A percentile compares a stretch with the other conserved stretches of the same genome.
Evolutionary conservation across 2,888 invertebrate genomes (phyloP).

Genomic region (Cryptus armator): DNA sequence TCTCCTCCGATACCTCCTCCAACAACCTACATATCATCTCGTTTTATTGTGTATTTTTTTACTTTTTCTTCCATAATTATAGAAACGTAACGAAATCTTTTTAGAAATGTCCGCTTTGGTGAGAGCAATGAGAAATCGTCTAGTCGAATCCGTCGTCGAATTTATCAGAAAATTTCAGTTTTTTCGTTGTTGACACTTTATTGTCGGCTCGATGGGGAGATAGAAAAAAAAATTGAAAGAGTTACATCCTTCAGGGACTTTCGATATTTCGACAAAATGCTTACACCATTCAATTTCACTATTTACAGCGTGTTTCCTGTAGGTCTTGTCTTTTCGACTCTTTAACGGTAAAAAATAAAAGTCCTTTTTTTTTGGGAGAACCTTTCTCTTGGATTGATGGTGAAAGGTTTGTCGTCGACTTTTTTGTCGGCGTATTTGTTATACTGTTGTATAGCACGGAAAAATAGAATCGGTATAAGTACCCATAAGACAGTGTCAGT

Average conservation of each 20-base stretch:
- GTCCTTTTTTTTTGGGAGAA: constrained; percentile 25
- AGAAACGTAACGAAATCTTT: neutral
- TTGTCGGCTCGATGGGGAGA: neutral
- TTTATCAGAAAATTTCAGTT: neutral
- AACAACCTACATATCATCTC: constrained; percentile 24
- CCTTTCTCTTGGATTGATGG: neutral
- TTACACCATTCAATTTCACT: constrained; percentile 18
- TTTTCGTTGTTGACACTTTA: constrained; percentile 2
- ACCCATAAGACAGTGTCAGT: too few relatives aligned
- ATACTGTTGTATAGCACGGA: constrained; percentile 10
- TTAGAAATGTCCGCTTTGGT: neutral
- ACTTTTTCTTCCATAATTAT: neutral
- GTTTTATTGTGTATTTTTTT: constrained; percentile 8
- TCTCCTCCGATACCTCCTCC: constrained; percentile 24
- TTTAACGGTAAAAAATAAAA: constrained; percentile 66
- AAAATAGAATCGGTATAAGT: constrained; percentile 18
- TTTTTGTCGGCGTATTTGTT: constrained; percentile 5
- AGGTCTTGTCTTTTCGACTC: constrained; percentile 1
- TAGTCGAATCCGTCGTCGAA: neutral
- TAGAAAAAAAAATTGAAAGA: constrained; percentile 48
- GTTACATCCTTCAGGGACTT: constrained; percentile 24
- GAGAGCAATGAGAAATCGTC: neutral
- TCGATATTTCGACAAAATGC: constrained; percentile 30
- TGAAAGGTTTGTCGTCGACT: constrained; percentile 14
- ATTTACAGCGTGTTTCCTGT: constrained; percentile 54